phyloP scores from a whole-genome alignment of 2,888 invertebrate genomes.

The Cantharis rufa region DNA sequence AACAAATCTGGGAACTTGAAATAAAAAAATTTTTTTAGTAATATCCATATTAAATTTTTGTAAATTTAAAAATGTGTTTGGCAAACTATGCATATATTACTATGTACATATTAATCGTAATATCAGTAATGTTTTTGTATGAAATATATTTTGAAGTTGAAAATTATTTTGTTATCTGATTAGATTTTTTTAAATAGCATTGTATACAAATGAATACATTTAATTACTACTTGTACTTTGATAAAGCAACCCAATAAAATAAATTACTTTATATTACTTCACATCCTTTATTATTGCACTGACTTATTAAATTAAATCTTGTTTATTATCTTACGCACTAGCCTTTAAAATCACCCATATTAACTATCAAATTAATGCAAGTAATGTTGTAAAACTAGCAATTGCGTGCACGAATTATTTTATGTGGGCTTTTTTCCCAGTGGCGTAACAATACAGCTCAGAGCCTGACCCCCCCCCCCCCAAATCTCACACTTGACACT shows the following conservation, averaged over 20 bases:
- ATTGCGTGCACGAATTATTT: not conserved
- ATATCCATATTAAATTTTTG: no score
- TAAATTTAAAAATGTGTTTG: no score
- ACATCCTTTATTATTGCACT: not conserved
- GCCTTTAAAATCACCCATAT: not conserved
- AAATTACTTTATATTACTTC: not conserved
- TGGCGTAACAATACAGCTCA: no score
- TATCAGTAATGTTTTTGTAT: not conserved
- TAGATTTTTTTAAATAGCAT: not conserved
- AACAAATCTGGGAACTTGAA: no score
- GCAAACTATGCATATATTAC: no score
- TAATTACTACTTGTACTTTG: not conserved
- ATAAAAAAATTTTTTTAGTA: no score
- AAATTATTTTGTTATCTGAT: not conserved
- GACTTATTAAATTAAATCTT: not conserved
- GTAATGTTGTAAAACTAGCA: not conserved
- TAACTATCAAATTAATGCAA: not conserved
- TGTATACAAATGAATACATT: not conserved
- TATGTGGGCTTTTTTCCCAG: not conserved
- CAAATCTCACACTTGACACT: no score
- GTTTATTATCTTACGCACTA: not conserved
- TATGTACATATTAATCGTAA: no score
- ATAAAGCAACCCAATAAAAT: not conserved
- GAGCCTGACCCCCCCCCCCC: no score
- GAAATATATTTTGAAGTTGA: not conserved